These are phyloP conservation scores for Seriola quinqueradiata DNA, from an alignment of 2,113 vertebrate genomes.

Conservation along the genomic window DNA sequence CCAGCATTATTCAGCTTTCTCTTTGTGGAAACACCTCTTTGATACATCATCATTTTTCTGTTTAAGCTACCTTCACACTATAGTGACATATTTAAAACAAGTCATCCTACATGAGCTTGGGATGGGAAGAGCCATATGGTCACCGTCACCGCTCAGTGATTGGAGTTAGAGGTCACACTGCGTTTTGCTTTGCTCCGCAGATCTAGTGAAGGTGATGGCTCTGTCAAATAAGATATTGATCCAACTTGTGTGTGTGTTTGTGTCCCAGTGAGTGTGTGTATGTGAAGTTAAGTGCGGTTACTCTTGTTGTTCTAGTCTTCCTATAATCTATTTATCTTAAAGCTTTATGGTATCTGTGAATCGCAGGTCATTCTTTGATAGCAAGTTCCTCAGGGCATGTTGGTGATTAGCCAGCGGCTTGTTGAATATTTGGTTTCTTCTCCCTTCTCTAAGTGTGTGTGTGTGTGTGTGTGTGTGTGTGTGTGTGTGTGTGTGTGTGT, in stretches of 20 bases:
- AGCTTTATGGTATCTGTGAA: conserved; percentile 25
- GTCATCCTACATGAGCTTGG: not conserved
- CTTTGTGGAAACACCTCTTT: not conserved
- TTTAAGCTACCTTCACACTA: not conserved
- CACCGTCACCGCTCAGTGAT: not conserved
- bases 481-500: conserved; percentile 11
- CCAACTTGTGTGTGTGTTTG: conserved; percentile 12
- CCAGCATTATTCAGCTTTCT: not conserved
- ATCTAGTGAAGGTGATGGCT: conserved; percentile 64
- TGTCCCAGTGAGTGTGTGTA: conserved; percentile 6
- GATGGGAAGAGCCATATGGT: not conserved
- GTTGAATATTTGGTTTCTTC: conserved; percentile 35
- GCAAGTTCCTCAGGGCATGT: conserved; percentile 9
- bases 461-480: conserved; percentile 20
- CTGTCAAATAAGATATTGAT: conserved; percentile 76
- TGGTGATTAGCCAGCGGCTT: conserved; percentile 17
- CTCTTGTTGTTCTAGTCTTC: not conserved
- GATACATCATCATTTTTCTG: not conserved
- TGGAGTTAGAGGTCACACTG: conserved; percentile 46
- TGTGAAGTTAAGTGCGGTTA: conserved; percentile 9
- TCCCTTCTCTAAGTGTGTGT: conserved; percentile 9
- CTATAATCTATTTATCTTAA: conserved; percentile 32
- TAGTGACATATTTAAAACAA: not conserved
- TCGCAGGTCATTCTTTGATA: conserved; percentile 30
- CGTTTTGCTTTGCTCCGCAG: conserved; percentile 51